Base-by-base conservation (phyloP, 1,140 invertebrate genomes). In the Aphis gossypii region DNA sequence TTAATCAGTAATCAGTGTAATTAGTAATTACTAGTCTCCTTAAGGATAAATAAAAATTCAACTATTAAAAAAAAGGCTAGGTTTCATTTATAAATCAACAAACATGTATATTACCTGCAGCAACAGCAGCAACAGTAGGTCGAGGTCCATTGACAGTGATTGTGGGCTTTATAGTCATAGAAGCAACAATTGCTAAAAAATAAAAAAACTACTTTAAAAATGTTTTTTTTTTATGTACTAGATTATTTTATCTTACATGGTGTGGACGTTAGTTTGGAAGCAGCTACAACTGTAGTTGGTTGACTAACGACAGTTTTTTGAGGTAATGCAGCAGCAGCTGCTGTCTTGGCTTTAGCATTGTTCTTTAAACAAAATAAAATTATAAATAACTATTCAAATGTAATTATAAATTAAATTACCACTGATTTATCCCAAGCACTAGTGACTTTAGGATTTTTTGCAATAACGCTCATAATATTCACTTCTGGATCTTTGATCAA, bases 401-500 rank as follows among this genome's bases (percentile, higher is more conserved):
- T 23, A 41, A 56, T 56, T 9, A 56, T 56, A 25, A 89, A 38
- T 4, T 41, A 1, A 94, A 94, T 94, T 94, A 94, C 94, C 90
- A 94, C 95, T 38, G 96, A 95, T 95, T 97, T 96, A 94, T 97
- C 96, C 96, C 96, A 97, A 44, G 96, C 95, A 41, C 96, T 95
- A 2, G 96, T 94, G 83, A 95, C 94, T 54, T 96, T 94, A 97
- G 97, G 41, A 96, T 96, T 95, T 97, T 96, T 94, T 97, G 97
- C 94, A 99, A 95, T 98, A 30, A 92, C 91, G 5, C 91, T 97
- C 94, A 97, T 95, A 94, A 99, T 97, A 95, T 99, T 98, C 18
- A 98, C 98, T 94, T 99, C 98, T 11, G 98, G 98, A 96, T 99
- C 98, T 95, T 98, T 98, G 94, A 99, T 98, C 89, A 99, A 96